These are phyloP conservation scores for Notodonta ziczac DNA, from an alignment of 2,888 invertebrate genomes.

Conservation along the genomic window DNA sequence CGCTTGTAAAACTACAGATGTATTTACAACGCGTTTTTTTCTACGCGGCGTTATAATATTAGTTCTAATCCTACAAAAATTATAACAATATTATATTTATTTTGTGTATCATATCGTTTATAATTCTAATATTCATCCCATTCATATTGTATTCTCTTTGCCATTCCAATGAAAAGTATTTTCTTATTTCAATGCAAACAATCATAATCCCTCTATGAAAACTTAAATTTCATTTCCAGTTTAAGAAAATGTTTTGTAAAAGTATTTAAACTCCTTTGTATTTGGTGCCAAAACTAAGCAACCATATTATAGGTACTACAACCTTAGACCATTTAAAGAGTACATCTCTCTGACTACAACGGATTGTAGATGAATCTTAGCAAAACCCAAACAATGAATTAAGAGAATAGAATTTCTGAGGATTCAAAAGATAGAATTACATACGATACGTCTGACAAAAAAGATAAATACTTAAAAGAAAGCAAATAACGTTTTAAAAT, in stretches of 20 bases:
- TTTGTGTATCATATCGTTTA: slow-evolving; percentile 13
- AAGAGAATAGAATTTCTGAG: neutral
- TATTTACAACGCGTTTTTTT: slow-evolving; percentile 34
- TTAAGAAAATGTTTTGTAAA: too few relatives aligned
- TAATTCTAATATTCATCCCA: slow-evolving; percentile 11
- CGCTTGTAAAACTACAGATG: slow-evolving; percentile 18
- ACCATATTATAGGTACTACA: too few relatives aligned
- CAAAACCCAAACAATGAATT: neutral
- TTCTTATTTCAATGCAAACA: too few relatives aligned
- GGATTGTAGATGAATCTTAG: too few relatives aligned
- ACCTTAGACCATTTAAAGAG: too few relatives aligned
- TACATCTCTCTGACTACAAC: too few relatives aligned
- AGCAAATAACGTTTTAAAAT: slow-evolving; percentile 1
- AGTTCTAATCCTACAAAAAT: slow-evolving; percentile 28
- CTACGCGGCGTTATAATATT: slow-evolving; percentile 20
- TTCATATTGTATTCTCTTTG: too few relatives aligned
- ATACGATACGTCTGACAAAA: slow-evolving; percentile 17
- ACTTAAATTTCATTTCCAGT: too few relatives aligned
- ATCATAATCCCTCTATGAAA: too few relatives aligned
- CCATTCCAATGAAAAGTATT: too few relatives aligned
- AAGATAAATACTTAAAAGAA: slow-evolving; percentile 35
- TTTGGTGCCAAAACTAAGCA: too few relatives aligned
- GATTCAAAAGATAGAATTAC: slow-evolving; percentile 1
- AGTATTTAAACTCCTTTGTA: too few relatives aligned
- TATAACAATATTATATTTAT: slow-evolving; percentile 25